Evolutionary conservation across 2,797 vertebrate genomes (phyloP).

Genomic region (Tokudaia muenninki): DNA sequence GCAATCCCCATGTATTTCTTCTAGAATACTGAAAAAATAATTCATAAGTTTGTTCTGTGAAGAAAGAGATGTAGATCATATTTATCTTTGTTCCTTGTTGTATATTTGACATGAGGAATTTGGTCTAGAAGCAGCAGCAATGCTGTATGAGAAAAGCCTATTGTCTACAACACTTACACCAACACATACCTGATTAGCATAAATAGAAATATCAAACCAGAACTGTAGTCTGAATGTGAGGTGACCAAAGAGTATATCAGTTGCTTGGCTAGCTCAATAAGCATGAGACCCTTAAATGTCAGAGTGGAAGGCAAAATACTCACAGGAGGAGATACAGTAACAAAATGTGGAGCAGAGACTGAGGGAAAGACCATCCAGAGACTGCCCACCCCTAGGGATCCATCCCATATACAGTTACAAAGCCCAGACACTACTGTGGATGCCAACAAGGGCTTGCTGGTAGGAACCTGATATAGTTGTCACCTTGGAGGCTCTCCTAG

Average conservation of each 20-base stretch:
- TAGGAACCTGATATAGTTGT: too few relatives aligned
- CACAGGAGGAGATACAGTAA: too few relatives aligned
- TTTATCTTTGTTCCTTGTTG: neutral
- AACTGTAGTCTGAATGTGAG: neutral
- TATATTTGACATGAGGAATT: neutral
- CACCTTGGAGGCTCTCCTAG: too few relatives aligned
- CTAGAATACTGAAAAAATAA: neutral
- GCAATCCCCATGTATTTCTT: neutral
- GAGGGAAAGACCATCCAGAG: too few relatives aligned
- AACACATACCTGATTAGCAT: neutral
- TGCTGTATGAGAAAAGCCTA: neutral
- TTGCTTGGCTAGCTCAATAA: neutral
- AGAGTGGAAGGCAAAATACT: neutral
- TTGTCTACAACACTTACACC: neutral
- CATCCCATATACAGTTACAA: too few relatives aligned
- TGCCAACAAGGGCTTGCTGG: too few relatives aligned
- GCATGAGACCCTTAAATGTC: neutral
- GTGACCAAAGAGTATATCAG: neutral
- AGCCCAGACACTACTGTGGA: too few relatives aligned
- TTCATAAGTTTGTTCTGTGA: neutral
- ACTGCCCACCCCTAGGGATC: too few relatives aligned
- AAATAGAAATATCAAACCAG: neutral
- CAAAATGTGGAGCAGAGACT: too few relatives aligned
- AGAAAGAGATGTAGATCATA: neutral
- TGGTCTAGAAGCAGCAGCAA: neutral